A percentile compares a stretch with the other conserved stretches of the same genome.
Conservation (phyloP, 1,140 invertebrate species). For the Lepidotrigona ventralis region DNA sequence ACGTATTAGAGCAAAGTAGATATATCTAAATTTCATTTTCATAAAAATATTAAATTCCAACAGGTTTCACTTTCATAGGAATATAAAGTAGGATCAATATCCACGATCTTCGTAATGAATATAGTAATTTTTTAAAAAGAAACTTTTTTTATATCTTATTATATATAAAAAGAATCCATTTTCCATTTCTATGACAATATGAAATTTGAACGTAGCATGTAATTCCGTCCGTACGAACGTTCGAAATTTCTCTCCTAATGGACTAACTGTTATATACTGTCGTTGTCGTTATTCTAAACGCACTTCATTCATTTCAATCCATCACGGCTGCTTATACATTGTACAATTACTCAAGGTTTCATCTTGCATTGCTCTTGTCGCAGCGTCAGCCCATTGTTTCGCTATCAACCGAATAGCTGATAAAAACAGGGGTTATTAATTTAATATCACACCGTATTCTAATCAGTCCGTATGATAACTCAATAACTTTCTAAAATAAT, state of each 20-base stretch:
- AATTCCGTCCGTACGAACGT: neutral
- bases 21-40: too few relatives aligned
- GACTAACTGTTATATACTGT: neutral
- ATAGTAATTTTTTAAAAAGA: too few relatives aligned
- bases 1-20: too few relatives aligned
- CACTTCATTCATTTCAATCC: constrained; percentile 26
- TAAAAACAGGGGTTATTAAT: neutral
- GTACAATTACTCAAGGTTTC: constrained; percentile 35
- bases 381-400: constrained; percentile 6
- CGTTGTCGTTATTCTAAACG: constrained; percentile 7
- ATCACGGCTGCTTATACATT: constrained; percentile 12
- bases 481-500: neutral
- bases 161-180: too few relatives aligned
- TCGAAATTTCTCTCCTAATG: neutral
- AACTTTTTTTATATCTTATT: too few relatives aligned
- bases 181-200: too few relatives aligned
- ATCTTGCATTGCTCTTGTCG: neutral
- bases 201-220: neutral
- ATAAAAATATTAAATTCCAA: too few relatives aligned
- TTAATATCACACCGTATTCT: neutral
- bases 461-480: neutral
- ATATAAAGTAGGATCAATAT: too few relatives aligned
- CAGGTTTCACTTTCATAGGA: too few relatives aligned
- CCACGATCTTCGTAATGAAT: too few relatives aligned
- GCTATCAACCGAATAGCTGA: constrained; percentile 4